phyloP scores from a whole-genome alignment of 2,797 vertebrate genomes.

The Tolypeutes matacus region DNA sequence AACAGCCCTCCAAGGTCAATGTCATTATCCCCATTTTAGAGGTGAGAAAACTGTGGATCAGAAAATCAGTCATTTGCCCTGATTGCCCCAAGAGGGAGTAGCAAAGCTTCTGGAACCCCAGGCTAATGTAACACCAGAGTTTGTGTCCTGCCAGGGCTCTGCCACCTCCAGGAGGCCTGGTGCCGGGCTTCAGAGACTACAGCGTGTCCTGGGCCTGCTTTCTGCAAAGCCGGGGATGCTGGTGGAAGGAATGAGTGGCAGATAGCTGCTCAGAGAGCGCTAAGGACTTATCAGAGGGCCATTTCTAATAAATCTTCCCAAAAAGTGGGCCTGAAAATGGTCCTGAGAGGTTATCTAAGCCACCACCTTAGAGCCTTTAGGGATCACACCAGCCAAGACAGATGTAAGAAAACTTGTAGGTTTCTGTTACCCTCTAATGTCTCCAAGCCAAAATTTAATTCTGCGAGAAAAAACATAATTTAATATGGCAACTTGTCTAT shows the following conservation, averaged over 20 bases:
- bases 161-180: neutral
- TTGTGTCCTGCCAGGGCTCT: neutral
- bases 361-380: neutral
- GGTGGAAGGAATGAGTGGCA: fast-evolving
- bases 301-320: neutral
- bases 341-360: neutral
- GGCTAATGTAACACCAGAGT: fast-evolving
- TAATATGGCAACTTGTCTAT: neutral
- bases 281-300: neutral
- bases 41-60: neutral
- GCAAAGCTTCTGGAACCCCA: neutral
- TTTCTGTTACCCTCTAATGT: neutral
- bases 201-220: fast-evolving
- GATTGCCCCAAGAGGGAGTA: neutral
- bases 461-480: neutral
- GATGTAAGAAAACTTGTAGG: neutral
- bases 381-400: neutral
- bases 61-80: neutral
- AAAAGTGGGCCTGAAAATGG: neutral
- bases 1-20: fast-evolving
- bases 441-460: neutral
- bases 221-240: neutral
- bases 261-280: neutral
- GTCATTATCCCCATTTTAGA: fast-evolving
- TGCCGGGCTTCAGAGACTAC: fast-evolving